These are phyloP conservation scores for Lymantria monacha DNA, from an alignment of 2,888 invertebrate species.

Conservation along the genomic window DNA sequence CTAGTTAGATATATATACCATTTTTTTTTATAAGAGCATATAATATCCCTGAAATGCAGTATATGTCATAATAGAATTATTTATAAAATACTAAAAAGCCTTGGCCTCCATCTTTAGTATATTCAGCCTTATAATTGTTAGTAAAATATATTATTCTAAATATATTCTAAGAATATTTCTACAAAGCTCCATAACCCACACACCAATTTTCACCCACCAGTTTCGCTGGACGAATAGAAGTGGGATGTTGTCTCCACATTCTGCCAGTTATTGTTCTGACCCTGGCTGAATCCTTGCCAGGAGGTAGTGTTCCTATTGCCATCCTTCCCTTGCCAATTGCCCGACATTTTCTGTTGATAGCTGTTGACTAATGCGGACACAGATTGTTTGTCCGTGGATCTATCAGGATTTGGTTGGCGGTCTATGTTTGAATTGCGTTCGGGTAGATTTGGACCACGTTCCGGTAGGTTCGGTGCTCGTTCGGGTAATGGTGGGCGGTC, in stretches of 20 bases:
- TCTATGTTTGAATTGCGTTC: conserved; percentile 48
- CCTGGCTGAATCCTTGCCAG: conserved; percentile 30
- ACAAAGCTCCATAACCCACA: conserved; percentile 18
- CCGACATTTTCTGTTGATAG: conserved; percentile 65
- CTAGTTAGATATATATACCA: too few relatives aligned
- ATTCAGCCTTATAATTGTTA: too few relatives aligned
- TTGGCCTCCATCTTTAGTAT: too few relatives aligned
- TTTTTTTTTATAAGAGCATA: too few relatives aligned
- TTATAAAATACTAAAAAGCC: too few relatives aligned
- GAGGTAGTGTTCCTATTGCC: conserved; percentile 42
- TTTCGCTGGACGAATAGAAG: conserved; percentile 69
- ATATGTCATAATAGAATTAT: too few relatives aligned
- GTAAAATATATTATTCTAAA: too few relatives aligned
- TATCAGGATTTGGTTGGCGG: conserved; percentile 13
- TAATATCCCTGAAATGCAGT: too few relatives aligned
- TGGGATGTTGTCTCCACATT: conserved; percentile 60
- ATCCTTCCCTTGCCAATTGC: conserved; percentile 46
- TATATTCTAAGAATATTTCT: not conserved
- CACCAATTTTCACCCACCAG: conserved; percentile 58
- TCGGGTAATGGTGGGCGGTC: conserved; percentile 46
- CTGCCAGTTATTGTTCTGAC: conserved; percentile 61
- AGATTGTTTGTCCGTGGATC: conserved; percentile 48
- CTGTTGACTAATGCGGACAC: conserved; percentile 70
- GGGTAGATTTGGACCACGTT: conserved; percentile 45
- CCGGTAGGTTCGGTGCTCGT: conserved; percentile 38